A percentile compares a stretch with the other conserved stretches of the same genome.
Evolutionary conservation across 2,888 invertebrate species (phyloP).

Genomic region (Coenonympha arcania): DNA sequence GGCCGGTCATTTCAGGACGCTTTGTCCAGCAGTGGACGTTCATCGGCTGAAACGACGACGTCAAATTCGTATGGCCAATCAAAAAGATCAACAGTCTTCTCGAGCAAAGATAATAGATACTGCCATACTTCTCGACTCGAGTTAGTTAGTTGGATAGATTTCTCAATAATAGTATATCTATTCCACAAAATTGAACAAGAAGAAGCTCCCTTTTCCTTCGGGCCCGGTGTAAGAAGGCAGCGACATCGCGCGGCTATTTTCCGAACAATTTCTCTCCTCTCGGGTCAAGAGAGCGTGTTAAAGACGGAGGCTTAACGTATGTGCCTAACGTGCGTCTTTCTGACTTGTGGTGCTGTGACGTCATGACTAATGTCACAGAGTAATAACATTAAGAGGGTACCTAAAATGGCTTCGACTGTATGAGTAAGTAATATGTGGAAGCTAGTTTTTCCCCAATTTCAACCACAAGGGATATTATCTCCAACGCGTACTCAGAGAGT

Average conservation of each 20-base stretch:
- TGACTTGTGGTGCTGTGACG: constrained; percentile 37
- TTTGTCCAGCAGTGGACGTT: no score
- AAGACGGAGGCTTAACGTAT: constrained; percentile 39
- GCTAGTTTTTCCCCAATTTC: no score
- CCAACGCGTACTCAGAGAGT: no score
- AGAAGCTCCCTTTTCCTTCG: not conserved
- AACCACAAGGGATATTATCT: no score
- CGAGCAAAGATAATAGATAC: no score
- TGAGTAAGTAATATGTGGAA: no score
- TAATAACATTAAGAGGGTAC: not conserved
- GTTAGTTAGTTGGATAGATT: no score
- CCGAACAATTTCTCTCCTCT: constrained; percentile 58
- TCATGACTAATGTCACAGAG: constrained; percentile 31
- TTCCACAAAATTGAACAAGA: not conserved
- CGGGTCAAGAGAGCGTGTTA: constrained; percentile 57
- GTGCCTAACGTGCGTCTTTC: constrained; percentile 21
- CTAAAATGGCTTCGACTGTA: not conserved
- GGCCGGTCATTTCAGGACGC: no score
- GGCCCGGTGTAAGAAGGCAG: constrained; percentile 4
- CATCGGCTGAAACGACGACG: no score
- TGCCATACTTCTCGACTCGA: no score
- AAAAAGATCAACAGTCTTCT: no score
- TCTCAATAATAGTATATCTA: not conserved
- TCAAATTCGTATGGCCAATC: no score
- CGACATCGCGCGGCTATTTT: constrained; percentile 48